These are phyloP conservation scores for Nymphalis urticae DNA, from an alignment of 2,888 invertebrate species.

Conservation along the genomic window DNA sequence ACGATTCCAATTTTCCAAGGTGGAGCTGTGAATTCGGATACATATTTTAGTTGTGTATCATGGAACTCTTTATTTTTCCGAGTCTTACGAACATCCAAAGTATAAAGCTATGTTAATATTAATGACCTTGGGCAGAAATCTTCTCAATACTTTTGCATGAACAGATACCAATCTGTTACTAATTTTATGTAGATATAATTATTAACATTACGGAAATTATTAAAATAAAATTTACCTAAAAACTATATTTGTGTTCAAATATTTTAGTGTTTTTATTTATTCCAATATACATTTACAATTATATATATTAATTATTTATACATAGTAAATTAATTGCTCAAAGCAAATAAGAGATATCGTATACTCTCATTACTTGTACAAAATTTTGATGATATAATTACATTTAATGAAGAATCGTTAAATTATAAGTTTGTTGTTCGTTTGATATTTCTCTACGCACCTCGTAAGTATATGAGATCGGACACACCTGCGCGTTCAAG, in stretches of 20 bases:
- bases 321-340: slow-evolving; percentile 30
- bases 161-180: too few species aligned
- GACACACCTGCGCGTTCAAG: background rate
- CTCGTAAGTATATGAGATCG: background rate
- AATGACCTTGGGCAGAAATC: too few species aligned
- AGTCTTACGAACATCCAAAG: too few species aligned
- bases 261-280: slow-evolving; percentile 1
- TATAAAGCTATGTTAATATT: too few species aligned
- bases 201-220: background rate
- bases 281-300: background rate
- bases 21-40: too few species aligned
- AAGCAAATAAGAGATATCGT: slow-evolving; percentile 27
- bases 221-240: background rate
- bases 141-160: too few species aligned
- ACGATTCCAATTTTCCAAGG: too few species aligned
- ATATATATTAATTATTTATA: slow-evolving; percentile 6
- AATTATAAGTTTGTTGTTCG: slow-evolving; percentile 17
- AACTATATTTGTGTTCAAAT: background rate
- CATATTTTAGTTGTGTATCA: too few species aligned
- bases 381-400: slow-evolving; percentile 26
- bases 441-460: slow-evolving; percentile 11
- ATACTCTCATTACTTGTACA: slow-evolving; percentile 34
- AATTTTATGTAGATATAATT: too few species aligned
- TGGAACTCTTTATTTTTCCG: too few species aligned
- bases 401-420: slow-evolving; percentile 16